These are phyloP conservation scores for Nasua narica DNA, from an alignment of 2,797 vertebrate species.

Conservation along the genomic window DNA sequence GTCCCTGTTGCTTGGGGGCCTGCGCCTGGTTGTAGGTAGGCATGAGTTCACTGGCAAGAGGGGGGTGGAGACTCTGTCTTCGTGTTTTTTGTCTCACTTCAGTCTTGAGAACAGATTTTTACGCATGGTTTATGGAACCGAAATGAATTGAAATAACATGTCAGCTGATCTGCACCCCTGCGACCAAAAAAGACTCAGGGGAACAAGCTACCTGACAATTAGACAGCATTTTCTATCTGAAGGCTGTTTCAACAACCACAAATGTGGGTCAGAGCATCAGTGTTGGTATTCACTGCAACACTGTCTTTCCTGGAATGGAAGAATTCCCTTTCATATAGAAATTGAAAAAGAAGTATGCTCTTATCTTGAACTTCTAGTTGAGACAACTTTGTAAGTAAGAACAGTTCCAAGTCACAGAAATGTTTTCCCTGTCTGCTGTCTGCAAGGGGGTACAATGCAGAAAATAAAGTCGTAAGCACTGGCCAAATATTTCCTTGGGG, in stretches of 20 bases:
- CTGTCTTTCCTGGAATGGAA: conserved; percentile 68
- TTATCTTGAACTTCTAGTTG: conserved; percentile 61
- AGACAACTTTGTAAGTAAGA: conserved; percentile 53
- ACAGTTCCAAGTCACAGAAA: background rate
- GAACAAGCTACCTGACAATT: conserved; percentile 16
- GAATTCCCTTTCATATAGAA: conserved; percentile 63
- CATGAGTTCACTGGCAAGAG: background rate
- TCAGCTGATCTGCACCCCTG: conserved; percentile 45
- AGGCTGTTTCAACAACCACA: conserved; percentile 54
- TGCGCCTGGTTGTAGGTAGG: background rate
- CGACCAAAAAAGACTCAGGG: conserved; percentile 9
- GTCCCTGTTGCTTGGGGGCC: background rate
- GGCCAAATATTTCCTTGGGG: background rate
- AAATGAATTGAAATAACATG: conserved; percentile 57
- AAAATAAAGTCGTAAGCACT: background rate
- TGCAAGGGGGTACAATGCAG: background rate
- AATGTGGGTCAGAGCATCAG: conserved; percentile 49
- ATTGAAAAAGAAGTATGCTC: conserved; percentile 50
- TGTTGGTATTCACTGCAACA: conserved; percentile 63
- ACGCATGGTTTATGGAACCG: conserved; percentile 48
- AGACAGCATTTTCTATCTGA: conserved; percentile 66
- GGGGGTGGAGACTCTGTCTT: background rate
- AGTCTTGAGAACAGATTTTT: conserved; percentile 51
- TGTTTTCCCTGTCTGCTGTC: background rate
- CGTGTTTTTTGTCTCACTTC: background rate